Conservation (phyloP, 2,888 invertebrate species). For the Drosophila mercatorum region DNA sequence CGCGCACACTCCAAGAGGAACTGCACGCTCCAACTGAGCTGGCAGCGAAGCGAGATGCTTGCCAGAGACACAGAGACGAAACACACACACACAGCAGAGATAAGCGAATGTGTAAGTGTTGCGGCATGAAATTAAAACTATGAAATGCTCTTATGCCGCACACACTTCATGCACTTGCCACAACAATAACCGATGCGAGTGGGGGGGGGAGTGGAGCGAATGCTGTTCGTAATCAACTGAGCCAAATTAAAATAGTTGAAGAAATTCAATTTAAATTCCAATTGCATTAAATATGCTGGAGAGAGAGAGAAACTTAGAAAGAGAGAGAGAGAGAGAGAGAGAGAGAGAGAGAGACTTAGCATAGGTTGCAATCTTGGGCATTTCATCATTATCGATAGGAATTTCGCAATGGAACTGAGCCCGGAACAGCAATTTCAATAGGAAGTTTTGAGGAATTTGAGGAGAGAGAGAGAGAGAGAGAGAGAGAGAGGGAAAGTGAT, state of each 20-base stretch:
- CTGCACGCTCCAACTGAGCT: slow-evolving; percentile 27
- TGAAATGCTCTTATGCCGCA: not conserved
- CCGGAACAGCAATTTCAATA: not conserved
- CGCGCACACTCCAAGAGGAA: slow-evolving; percentile 9
- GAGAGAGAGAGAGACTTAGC: not conserved
- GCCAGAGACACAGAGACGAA: slow-evolving; percentile 11
- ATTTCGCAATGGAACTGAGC: not conserved
- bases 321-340: not conserved
- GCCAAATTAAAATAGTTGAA: not conserved
- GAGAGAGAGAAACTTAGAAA: not conserved
- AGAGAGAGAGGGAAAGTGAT: no score
- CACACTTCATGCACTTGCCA: not conserved
- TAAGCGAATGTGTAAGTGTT: slow-evolving; percentile 28
- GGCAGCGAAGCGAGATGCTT: slow-evolving; percentile 25
- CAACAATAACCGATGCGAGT: not conserved
- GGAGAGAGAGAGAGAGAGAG: no score
- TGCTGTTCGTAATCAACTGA: not conserved
- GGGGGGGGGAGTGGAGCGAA: not conserved
- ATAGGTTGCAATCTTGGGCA: not conserved
- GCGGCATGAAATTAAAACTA: slow-evolving; percentile 13
- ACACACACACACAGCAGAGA: slow-evolving; percentile 29
- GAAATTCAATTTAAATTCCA: slow-evolving; percentile 5
- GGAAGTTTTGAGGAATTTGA: slow-evolving; percentile 2
- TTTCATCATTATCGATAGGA: not conserved
- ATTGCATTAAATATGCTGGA: slow-evolving; percentile 1